phyloP scores from a whole-genome alignment of 2,888 invertebrate species.

The Calameuta filiformis region DNA sequence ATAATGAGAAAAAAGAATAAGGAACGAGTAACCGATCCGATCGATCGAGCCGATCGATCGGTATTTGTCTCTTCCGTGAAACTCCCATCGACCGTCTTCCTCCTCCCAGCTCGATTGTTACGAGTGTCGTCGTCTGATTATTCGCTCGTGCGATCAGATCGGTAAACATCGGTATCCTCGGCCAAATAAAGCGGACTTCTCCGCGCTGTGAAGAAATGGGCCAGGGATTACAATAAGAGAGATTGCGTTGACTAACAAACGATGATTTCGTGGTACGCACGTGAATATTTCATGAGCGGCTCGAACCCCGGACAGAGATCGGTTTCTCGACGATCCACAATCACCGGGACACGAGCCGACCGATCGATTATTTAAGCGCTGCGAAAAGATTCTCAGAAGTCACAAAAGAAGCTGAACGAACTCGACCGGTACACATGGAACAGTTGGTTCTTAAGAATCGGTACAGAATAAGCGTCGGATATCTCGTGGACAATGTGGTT shows the following conservation, averaged over 20 bases:
- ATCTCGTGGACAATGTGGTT: not conserved
- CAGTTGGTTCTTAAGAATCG: not conserved
- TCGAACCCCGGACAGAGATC: not conserved
- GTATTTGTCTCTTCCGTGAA: not conserved
- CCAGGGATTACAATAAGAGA: slow-evolving; percentile 33
- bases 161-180: slow-evolving; percentile 9
- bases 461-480: not conserved
- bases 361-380: not conserved
- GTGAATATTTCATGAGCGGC: slow-evolving; percentile 59
- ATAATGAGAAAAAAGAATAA: not conserved
- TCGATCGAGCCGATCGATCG: not conserved
- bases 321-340: not conserved
- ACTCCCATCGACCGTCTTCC: not conserved
- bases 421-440: not conserved
- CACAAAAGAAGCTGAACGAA: not conserved
- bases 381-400: not conserved
- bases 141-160: not conserved
- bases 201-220: slow-evolving; percentile 33
- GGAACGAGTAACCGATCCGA: not conserved
- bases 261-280: slow-evolving; percentile 34
- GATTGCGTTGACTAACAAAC: slow-evolving; percentile 27
- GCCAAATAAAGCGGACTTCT: slow-evolving; percentile 23
- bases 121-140: not conserved
- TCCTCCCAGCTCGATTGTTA: not conserved
- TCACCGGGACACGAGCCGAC: not conserved